Percentiles rank a stretch among this genome's conserved stretches.
These are phyloP conservation scores for Nephila pilipes DNA, from an alignment of 1,140 invertebrate genomes.

Conservation along the genomic window DNA sequence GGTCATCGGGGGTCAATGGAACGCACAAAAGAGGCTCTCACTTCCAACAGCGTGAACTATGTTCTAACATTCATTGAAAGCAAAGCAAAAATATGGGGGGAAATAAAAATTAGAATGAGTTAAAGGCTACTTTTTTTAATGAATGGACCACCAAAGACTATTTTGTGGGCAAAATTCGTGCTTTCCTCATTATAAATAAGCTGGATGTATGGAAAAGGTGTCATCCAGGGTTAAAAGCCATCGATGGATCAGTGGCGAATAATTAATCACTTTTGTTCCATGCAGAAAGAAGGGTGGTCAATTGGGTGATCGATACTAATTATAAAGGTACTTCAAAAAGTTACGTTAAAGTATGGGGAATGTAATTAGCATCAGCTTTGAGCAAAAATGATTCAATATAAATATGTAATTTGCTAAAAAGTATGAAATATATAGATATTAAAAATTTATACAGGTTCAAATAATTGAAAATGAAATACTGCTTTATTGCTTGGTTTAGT, in stretches of 20 bases:
- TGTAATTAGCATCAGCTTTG: too few relatives aligned
- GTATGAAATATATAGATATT: too few relatives aligned
- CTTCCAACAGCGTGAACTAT: slow-evolving; percentile 33
- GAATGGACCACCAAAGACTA: slow-evolving; percentile 36
- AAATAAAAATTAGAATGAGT: too few relatives aligned
- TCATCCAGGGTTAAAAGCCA: not conserved
- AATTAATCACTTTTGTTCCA: not conserved
- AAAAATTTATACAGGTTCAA: too few relatives aligned
- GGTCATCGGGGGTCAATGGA: not conserved
- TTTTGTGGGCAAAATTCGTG: not conserved
- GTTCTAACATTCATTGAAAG: not conserved
- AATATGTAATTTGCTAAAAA: too few relatives aligned
- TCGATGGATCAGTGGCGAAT: not conserved
- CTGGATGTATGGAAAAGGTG: slow-evolving; percentile 22
- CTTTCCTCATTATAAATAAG: not conserved
- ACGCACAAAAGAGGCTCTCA: slow-evolving; percentile 39
- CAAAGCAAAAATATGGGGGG: not conserved
- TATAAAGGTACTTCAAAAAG: too few relatives aligned
- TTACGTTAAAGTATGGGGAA: too few relatives aligned
- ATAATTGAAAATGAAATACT: too few relatives aligned
- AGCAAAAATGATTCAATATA: too few relatives aligned
- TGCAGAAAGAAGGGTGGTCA: not conserved
- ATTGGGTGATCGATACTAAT: not conserved
- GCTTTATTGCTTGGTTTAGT: too few relatives aligned
- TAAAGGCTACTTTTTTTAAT: not conserved